These are phyloP conservation scores for Drosophila ochracea DNA, from an alignment of 2,888 invertebrate species.

Conservation along the genomic window DNA sequence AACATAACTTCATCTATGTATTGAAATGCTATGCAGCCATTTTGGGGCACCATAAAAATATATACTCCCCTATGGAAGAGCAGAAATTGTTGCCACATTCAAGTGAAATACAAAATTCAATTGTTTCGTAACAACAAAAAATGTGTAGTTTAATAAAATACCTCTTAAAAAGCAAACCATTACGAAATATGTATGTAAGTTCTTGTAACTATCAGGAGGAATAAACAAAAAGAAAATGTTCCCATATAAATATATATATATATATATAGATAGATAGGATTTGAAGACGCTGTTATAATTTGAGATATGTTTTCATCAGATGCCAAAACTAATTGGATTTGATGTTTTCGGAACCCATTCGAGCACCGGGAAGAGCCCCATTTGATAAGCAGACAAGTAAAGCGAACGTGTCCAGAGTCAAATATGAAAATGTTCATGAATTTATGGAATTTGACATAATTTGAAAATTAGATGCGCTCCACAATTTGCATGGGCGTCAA, in stretches of 20 bases:
- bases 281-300: not conserved
- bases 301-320: conserved; percentile 4
- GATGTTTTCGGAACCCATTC: not conserved
- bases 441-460: conserved; percentile 63
- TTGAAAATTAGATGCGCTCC: conserved; percentile 37
- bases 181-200: not conserved
- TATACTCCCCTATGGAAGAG: not conserved
- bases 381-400: conserved; percentile 20
- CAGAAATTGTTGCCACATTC: not conserved
- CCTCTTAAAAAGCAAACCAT: not conserved
- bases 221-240: not conserved
- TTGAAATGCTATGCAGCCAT: not conserved
- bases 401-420: conserved; percentile 26
- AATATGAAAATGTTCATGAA: conserved; percentile 44
- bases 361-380: conserved; percentile 4
- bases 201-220: not conserved
- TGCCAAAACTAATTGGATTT: conserved; percentile 17
- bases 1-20: not conserved
- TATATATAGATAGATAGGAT: not conserved
- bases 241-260: not conserved
- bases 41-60: not conserved
- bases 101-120: not conserved
- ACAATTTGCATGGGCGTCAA: conserved; percentile 29
- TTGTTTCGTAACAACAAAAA: not conserved
- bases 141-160: not conserved